phyloP scores from a whole-genome alignment of 2,888 invertebrate genomes.

The Synanthedon formicaeformis region DNA sequence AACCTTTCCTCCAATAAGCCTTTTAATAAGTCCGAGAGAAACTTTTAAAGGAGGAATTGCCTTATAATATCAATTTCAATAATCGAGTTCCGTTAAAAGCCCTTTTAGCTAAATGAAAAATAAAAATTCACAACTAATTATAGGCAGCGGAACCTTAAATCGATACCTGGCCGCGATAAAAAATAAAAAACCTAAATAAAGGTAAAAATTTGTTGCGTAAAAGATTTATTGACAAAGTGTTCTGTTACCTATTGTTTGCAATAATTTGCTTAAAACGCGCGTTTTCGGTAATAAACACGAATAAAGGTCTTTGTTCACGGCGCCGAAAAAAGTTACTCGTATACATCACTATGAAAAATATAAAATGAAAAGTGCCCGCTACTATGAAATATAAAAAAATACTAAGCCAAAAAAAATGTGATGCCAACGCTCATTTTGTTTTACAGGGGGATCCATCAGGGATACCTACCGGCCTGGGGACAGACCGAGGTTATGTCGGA shows the following conservation, averaged over 20 bases:
- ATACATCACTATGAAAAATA: background rate
- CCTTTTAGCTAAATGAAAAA: background rate
- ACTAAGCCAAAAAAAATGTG: too few species aligned
- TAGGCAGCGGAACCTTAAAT: background rate
- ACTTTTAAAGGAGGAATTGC: background rate
- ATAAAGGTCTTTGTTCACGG: background rate
- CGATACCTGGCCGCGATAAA: background rate
- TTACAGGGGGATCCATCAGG: too few species aligned
- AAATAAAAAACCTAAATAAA: conserved; percentile 4
- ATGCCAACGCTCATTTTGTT: too few species aligned
- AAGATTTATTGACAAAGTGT: conserved; percentile 6
- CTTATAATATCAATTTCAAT: background rate
- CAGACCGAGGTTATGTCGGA: too few species aligned
- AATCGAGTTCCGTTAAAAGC: background rate
- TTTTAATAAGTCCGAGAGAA: too few species aligned
- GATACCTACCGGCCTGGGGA: too few species aligned
- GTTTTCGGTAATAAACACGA: background rate
- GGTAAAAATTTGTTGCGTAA: conserved; percentile 3
- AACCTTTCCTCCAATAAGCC: too few species aligned
- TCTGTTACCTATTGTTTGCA: background rate
- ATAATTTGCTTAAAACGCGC: background rate
- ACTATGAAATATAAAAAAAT: too few species aligned
- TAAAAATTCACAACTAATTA: background rate
- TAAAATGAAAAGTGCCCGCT: too few species aligned
- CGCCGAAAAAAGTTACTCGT: background rate